A percentile compares a stretch with the other conserved stretches of the same genome.
phyloP scores from a whole-genome alignment of 1,140 invertebrate species.

The Rhysida immarginata region DNA sequence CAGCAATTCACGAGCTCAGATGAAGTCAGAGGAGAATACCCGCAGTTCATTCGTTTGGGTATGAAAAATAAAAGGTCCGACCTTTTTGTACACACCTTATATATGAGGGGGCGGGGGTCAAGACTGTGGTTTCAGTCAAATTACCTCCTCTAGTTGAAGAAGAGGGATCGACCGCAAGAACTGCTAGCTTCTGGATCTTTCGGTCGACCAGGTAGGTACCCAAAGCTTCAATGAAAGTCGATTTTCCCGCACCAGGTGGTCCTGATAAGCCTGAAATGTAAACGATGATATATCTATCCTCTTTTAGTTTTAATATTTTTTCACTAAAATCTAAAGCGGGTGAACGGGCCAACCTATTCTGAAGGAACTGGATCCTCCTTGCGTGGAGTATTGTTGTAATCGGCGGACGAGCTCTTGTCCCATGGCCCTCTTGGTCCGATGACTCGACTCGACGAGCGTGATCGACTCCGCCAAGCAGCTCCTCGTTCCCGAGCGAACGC shows the following conservation, averaged over 20 bases:
- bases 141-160: constrained; percentile 40
- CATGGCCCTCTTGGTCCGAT: constrained; percentile 30
- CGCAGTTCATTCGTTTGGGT: too few species aligned
- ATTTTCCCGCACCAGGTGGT: constrained; percentile 47
- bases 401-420: constrained; percentile 32
- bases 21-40: too few species aligned
- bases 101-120: too few species aligned
- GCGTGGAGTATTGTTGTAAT: too few species aligned
- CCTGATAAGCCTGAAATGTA: constrained; percentile 36
- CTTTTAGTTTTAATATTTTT: background rate
- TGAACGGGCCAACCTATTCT: too few species aligned
- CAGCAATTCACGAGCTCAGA: too few species aligned
- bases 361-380: too few species aligned
- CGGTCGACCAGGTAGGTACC: constrained; percentile 36
- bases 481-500: constrained; percentile 25
- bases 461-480: constrained; percentile 35
- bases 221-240: constrained; percentile 44
- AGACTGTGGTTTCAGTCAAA: too few species aligned
- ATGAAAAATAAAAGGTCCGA: too few species aligned
- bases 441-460: constrained; percentile 38
- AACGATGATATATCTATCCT: background rate
- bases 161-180: constrained; percentile 45
- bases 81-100: too few species aligned
- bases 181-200: constrained; percentile 38
- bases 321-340: too few species aligned